Percentiles rank a stretch among this genome's conserved stretches.
These are phyloP conservation scores for Bembecia ichneumoniformis DNA, from an alignment of 2,888 invertebrate species.

Conservation along the genomic window DNA sequence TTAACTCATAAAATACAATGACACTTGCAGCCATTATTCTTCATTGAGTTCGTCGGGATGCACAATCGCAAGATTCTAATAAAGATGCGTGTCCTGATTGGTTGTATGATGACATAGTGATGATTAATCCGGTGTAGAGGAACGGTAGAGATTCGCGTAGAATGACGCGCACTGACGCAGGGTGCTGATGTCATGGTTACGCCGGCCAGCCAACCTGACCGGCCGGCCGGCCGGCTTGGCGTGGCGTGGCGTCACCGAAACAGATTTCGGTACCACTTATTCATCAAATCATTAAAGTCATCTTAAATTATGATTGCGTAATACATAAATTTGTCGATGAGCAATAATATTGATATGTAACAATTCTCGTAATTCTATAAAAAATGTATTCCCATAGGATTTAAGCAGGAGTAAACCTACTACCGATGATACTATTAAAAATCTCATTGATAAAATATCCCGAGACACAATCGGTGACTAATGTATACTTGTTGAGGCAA, in stretches of 20 bases:
- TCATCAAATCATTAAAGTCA: background rate
- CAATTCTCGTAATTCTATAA: no score
- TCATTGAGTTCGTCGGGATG: slow-evolving; percentile 8
- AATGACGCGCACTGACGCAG: slow-evolving; percentile 57
- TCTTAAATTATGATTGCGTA: no score
- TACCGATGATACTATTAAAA: background rate
- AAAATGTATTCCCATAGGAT: no score
- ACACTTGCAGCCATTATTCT: background rate
- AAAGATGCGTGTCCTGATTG: slow-evolving; percentile 40
- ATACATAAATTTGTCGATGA: background rate
- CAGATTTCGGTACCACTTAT: background rate
- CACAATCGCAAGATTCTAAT: slow-evolving; percentile 34
- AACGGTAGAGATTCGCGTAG: slow-evolving; percentile 38
- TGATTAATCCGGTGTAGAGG: slow-evolving; percentile 37
- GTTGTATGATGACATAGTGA: slow-evolving; percentile 33
- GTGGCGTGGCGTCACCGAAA: slow-evolving; percentile 14
- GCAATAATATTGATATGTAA: background rate
- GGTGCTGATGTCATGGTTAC: slow-evolving; percentile 57
- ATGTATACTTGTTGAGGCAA: slow-evolving; percentile 32
- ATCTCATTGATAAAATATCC: slow-evolving; percentile 44
- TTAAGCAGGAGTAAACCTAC: no score
- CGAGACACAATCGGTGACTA: slow-evolving; percentile 47
- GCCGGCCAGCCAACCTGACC: slow-evolving; percentile 22
- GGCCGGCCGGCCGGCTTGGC: slow-evolving; percentile 1
- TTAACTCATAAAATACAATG: no score